phyloP scores from a whole-genome alignment of 2,113 vertebrate species.

The Eidolon helvum region DNA sequence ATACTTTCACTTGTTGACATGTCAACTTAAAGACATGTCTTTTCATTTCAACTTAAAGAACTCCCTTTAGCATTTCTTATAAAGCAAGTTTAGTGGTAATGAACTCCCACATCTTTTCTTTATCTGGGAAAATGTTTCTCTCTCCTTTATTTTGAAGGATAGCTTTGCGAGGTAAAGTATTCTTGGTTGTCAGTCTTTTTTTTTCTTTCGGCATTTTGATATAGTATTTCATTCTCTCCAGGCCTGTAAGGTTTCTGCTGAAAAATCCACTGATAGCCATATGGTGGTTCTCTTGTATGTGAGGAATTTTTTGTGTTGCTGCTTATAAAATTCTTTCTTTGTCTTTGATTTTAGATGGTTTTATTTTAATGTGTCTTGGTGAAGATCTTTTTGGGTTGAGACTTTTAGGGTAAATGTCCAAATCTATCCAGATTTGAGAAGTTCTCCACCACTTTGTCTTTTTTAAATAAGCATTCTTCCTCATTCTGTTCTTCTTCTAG shows the following conservation, averaged over 20 bases:
- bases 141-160: background rate
- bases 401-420: background rate
- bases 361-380: background rate
- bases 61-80: background rate
- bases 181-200: background rate
- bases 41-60: background rate
- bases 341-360: background rate
- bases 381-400: background rate
- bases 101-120: background rate
- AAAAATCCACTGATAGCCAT: background rate
- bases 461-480: background rate
- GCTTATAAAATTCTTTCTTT: background rate
- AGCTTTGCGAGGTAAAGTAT: background rate
- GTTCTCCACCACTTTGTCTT: background rate
- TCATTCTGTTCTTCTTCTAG: background rate
- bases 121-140: background rate
- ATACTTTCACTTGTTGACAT: background rate
- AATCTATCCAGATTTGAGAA: background rate
- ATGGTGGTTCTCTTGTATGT: background rate
- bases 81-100: background rate
- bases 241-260: background rate
- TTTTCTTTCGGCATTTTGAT: background rate
- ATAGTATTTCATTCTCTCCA: background rate
- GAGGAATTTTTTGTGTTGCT: background rate
- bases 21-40: background rate